Conservation (phyloP, 2,888 invertebrate species). For the Doris montereyensis region DNA sequence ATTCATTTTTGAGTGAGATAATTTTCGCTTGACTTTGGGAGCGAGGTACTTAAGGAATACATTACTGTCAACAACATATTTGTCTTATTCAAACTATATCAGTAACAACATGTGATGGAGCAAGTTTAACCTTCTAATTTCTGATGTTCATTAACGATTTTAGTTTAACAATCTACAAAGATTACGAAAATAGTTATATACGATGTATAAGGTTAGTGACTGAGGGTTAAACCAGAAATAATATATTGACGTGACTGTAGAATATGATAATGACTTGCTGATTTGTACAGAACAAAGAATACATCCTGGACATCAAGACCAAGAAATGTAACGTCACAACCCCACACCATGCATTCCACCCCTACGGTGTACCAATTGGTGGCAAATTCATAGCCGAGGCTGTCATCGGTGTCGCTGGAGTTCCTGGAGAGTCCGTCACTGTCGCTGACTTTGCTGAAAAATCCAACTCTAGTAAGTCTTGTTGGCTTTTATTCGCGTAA, state of each 20-base stretch:
- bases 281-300: conserved; percentile 53
- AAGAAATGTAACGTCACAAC: conserved; percentile 53
- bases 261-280: not conserved
- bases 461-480: too few relatives aligned
- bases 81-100: too few relatives aligned
- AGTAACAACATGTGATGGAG: too few relatives aligned
- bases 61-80: too few relatives aligned
- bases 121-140: too few relatives aligned
- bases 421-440: conserved; percentile 53
- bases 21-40: too few relatives aligned
- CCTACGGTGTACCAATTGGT: conserved; percentile 52
- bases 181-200: too few relatives aligned
- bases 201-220: not conserved
- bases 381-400: conserved; percentile 53
- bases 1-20: too few relatives aligned
- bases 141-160: too few relatives aligned
- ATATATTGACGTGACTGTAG: not conserved
- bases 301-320: conserved; percentile 56
- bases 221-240: not conserved
- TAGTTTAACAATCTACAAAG: too few relatives aligned
- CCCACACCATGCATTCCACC: conserved; percentile 52
- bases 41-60: too few relatives aligned
- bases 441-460: conserved; percentile 51
- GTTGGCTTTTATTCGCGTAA: too few relatives aligned
- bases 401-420: conserved; percentile 54